Base-by-base conservation (phyloP, 2,113 vertebrate species). In the Ceyx melanurus region DNA sequence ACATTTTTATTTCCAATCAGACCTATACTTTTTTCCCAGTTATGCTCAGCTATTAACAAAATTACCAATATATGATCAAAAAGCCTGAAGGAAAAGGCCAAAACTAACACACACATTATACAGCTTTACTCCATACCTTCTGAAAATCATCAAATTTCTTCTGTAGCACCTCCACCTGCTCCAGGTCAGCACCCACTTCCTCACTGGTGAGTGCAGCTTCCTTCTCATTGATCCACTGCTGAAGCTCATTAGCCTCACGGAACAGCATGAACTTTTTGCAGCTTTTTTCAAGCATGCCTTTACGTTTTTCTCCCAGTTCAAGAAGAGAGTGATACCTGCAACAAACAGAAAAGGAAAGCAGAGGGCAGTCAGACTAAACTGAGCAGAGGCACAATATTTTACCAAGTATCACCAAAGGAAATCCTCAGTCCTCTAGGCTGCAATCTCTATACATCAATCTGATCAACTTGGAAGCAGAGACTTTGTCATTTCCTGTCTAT, bases 71-170 rank as follows among this genome's bases (percentile, higher is more conserved):
- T 1, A 46, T 3, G 11, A 70, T 4, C 3, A 2, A 29, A 81
- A 66, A 80, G 26, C 31, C n/a, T 28, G 33, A 74, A 28, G 20
- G 21, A 23, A 89, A 16, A 56, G 56, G 67, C 6, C 29, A 64
- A 65, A 57, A 48, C 11, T 16, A 65, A 51, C 18, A 66, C 4
- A 23, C 7, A 7, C 16, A 33, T 48, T 17, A 48, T 1, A 22
- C 22, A 46, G 21, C 11, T 19, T 21, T 21, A 35, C 17, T 29
- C 72, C 76, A 8, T 88, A 99, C 99, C 99, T 99, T 99, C 97
- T 99, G 99, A 97, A 99, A 99, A 95, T 99, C 99, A 11, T 99
- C 99, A 31, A 99, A 99, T 95, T 99, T 99, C 98, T 99, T 99
- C 98, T 99, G 99, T 22, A 99, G 97, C 94, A 99, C 99, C 93